These are phyloP conservation scores for Plagodis dolabraria DNA, from an alignment of 2,888 invertebrate genomes.

Conservation along the genomic window DNA sequence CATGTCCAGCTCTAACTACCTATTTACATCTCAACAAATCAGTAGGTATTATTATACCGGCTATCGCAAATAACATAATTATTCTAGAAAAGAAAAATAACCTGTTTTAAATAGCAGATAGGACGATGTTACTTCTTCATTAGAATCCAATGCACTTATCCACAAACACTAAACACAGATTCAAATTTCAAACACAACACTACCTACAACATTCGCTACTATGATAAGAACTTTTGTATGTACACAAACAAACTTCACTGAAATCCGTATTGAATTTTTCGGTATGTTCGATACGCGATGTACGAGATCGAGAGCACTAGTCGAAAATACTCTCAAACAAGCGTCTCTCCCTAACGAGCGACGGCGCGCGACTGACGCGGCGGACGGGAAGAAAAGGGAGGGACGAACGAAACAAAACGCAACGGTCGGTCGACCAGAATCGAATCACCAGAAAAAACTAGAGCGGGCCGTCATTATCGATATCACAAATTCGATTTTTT, in stretches of 20 bases:
- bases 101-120: slow-evolving; percentile 21
- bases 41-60: neutral
- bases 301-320: slow-evolving; percentile 16
- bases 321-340: neutral
- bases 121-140: slow-evolving; percentile 10
- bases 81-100: slow-evolving; percentile 16
- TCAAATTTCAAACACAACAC: slow-evolving; percentile 9
- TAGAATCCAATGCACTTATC: slow-evolving; percentile 22
- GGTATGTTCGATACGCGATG: slow-evolving; percentile 18
- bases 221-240: slow-evolving; percentile 3
- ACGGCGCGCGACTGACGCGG: slow-evolving; percentile 53
- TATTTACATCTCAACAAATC: neutral
- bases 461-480: slow-evolving; percentile 41
- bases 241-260: slow-evolving; percentile 24
- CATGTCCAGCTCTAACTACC: neutral
- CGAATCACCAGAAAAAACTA: slow-evolving; percentile 44
- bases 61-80: slow-evolving; percentile 11
- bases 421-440: slow-evolving; percentile 6
- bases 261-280: slow-evolving; percentile 20
- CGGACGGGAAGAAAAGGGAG: slow-evolving; percentile 28
- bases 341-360: slow-evolving; percentile 44
- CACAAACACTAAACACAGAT: slow-evolving; percentile 19
- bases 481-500: slow-evolving; percentile 51
- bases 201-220: slow-evolving; percentile 11
- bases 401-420: slow-evolving; percentile 26